These are phyloP conservation scores for Epinotia ramella DNA, from an alignment of 2,888 invertebrate genomes.

Conservation along the genomic window DNA sequence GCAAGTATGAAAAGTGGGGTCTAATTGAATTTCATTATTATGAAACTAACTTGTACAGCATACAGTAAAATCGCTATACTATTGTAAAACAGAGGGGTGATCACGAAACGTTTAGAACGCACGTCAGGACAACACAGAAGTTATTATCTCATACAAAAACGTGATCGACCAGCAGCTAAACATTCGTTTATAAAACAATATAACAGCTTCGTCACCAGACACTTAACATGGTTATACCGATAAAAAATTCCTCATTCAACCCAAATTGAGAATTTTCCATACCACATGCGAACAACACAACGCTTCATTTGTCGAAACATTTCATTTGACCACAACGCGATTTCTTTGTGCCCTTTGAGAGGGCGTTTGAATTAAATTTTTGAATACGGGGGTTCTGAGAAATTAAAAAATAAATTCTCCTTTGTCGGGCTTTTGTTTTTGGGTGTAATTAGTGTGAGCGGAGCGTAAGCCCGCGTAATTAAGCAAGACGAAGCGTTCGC, in stretches of 20 bases:
- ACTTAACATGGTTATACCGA: too few relatives aligned
- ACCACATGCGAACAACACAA: not conserved
- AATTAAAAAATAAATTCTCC: constrained; percentile 78
- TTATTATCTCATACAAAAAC: too few relatives aligned
- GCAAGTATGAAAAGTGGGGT: too few relatives aligned
- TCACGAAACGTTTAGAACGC: too few relatives aligned
- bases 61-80: too few relatives aligned
- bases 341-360: constrained; percentile 14
- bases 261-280: not conserved
- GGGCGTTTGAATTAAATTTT: constrained; percentile 64
- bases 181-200: not conserved
- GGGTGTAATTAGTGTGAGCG: constrained; percentile 79
- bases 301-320: constrained; percentile 2
- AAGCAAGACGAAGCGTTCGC: constrained; percentile 65
- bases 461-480: constrained; percentile 64
- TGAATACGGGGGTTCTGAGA: constrained; percentile 71
- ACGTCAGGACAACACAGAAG: too few relatives aligned
- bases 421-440: constrained; percentile 78
- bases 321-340: constrained; percentile 6
- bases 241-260: not conserved
- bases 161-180: too few relatives aligned
- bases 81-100: too few relatives aligned
- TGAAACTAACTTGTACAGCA: too few relatives aligned
- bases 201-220: too few relatives aligned
- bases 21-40: too few relatives aligned